phyloP scores from a whole-genome alignment of 2,797 vertebrate species.

The Phoxinus dragarum region DNA sequence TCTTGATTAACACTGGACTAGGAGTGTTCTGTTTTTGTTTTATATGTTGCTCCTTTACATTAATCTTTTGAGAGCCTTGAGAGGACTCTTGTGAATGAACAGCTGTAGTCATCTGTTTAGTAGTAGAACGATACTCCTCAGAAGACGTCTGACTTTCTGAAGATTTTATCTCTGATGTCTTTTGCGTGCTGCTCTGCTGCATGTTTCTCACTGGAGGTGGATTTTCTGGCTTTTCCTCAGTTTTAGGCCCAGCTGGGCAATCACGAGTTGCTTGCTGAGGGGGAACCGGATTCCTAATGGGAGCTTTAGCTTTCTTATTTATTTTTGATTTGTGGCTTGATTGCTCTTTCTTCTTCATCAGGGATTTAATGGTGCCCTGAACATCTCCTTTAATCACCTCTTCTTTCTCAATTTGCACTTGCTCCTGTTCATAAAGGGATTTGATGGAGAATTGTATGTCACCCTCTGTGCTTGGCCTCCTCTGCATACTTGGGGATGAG shows the following conservation, averaged over 20 bases:
- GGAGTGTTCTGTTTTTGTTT: constrained; percentile 69
- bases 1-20: constrained; percentile 69
- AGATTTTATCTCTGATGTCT: constrained; percentile 71
- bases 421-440: constrained; percentile 76
- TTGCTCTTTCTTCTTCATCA: constrained; percentile 82
- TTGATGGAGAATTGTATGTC: constrained; percentile 80
- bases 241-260: constrained; percentile 66
- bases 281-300: constrained; percentile 73
- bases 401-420: constrained; percentile 76
- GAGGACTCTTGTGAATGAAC: constrained; percentile 63
- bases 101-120: constrained; percentile 69
- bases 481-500: constrained; percentile 69
- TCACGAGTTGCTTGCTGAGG: constrained; percentile 71
- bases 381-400: constrained; percentile 79
- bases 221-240: constrained; percentile 67
- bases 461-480: constrained; percentile 73
- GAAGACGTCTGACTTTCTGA: constrained; percentile 73
- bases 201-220: constrained; percentile 74
- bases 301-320: constrained; percentile 76
- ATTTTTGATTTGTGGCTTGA: constrained; percentile 71
- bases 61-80: constrained; percentile 55
- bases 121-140: constrained; percentile 72
- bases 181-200: constrained; percentile 70
- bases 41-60: constrained; percentile 60
- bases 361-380: constrained; percentile 80